A percentile compares a stretch with the other conserved stretches of the same genome.
phyloP scores from a whole-genome alignment of 2,113 vertebrate genomes.

The Plectropomus leopardus region DNA sequence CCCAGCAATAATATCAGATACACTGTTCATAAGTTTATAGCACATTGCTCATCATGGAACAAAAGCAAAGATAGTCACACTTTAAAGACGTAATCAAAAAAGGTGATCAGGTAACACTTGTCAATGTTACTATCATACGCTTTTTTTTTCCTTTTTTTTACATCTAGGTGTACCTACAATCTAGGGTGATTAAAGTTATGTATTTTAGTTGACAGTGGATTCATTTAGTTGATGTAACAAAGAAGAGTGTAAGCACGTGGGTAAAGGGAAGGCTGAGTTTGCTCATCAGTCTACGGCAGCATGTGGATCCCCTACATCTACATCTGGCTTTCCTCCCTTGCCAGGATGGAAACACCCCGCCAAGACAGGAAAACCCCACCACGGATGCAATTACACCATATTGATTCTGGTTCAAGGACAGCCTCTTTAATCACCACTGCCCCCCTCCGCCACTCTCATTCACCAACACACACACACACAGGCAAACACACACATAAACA shows the following conservation, averaged over 20 bases:
- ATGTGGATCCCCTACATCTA: not conserved
- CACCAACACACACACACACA: constrained; percentile 27
- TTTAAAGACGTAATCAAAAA: too few relatives aligned
- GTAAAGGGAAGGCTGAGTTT: not conserved
- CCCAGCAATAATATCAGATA: too few relatives aligned
- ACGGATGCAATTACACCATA: constrained; percentile 56
- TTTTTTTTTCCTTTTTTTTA: too few relatives aligned
- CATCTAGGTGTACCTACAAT: too few relatives aligned
- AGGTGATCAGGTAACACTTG: too few relatives aligned
- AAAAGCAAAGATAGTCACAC: too few relatives aligned
- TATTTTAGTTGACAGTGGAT: too few relatives aligned
- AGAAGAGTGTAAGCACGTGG: not conserved
- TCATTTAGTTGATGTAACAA: too few relatives aligned
- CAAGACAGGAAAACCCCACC: constrained; percentile 48
- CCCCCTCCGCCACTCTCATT: not conserved
- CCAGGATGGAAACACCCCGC: constrained; percentile 27
- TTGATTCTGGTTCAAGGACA: constrained; percentile 59
- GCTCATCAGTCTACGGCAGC: constrained; percentile 10
- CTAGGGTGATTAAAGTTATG: too few relatives aligned
- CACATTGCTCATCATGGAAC: too few relatives aligned
- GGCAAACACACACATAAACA: constrained; percentile 45
- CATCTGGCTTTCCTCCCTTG: constrained; percentile 42
- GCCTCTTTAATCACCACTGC: constrained; percentile 56
- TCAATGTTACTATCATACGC: too few relatives aligned
- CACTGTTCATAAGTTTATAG: too few relatives aligned